These are phyloP conservation scores for Crotophaga sulcirostris DNA, from an alignment of 2,113 vertebrate genomes.

Conservation along the genomic window DNA sequence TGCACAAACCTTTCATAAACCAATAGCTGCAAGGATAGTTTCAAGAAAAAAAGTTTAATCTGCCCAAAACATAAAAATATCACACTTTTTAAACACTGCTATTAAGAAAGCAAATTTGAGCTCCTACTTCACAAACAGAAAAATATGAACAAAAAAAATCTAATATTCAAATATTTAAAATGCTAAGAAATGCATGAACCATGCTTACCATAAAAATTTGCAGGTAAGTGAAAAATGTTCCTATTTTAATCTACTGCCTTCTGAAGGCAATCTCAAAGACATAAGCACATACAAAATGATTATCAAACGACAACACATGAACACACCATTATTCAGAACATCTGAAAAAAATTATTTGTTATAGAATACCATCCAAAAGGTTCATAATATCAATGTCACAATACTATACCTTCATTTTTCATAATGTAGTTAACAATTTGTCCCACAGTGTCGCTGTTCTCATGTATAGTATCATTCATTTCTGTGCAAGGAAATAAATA, in stretches of 20 bases:
- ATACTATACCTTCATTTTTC: conserved; percentile 92
- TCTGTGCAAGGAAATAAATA: conserved; percentile 76
- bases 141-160: neutral
- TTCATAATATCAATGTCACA: neutral
- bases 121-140: neutral
- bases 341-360: neutral
- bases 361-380: neutral
- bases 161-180: neutral
- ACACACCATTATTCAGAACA: neutral
- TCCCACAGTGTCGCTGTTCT: conserved; percentile 91
- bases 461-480: conserved; percentile 85
- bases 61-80: neutral
- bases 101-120: neutral
- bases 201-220: neutral
- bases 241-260: neutral
- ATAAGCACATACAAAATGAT: neutral
- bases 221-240: neutral
- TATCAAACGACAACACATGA: neutral
- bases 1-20: neutral
- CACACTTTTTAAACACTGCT: neutral
- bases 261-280: neutral
- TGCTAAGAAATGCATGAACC: neutral
- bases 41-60: neutral
- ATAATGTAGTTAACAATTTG: conserved; percentile 94
- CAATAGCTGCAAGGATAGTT: neutral